Evolutionary conservation across 1,140 invertebrate species (phyloP).

Genomic region (Lucilia cuprina): DNA sequence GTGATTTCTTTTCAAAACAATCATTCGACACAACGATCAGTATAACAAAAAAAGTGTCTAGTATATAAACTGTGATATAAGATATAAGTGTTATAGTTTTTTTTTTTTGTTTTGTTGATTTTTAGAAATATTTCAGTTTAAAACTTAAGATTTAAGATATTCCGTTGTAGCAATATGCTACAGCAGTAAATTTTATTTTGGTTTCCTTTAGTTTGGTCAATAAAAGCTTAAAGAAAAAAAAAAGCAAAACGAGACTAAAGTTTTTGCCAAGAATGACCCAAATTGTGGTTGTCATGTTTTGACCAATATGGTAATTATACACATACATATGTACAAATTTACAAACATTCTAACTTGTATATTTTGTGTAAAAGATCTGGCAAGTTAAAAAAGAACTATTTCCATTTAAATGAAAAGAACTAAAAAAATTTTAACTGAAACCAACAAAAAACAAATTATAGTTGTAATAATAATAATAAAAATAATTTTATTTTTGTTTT

Average conservation of each 20-base stretch:
- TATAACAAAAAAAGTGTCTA: neutral
- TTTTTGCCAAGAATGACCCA: constrained; percentile 1
- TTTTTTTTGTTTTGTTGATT: neutral
- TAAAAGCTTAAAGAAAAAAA: neutral
- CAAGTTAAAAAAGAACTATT: neutral
- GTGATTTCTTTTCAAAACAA: too few relatives aligned
- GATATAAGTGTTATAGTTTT: neutral
- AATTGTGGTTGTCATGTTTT: constrained; percentile 15
- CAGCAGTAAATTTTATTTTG: neutral
- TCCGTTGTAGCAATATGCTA: neutral
- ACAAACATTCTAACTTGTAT: neutral
- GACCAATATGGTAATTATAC: constrained; percentile 10
- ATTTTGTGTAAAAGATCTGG: neutral
- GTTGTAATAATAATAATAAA: neutral
- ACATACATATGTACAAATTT: neutral
- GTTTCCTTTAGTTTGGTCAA: neutral
- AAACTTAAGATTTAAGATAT: neutral
- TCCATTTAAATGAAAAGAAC: neutral
- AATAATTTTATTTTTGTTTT: neutral
- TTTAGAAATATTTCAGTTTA: neutral
- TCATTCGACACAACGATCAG: neutral
- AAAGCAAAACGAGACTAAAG: neutral
- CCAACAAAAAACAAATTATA: neutral
- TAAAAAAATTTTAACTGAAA: neutral
- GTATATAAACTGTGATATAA: neutral